phyloP scores from a whole-genome alignment of 2,888 invertebrate species.

The Acrobasis suavella region DNA sequence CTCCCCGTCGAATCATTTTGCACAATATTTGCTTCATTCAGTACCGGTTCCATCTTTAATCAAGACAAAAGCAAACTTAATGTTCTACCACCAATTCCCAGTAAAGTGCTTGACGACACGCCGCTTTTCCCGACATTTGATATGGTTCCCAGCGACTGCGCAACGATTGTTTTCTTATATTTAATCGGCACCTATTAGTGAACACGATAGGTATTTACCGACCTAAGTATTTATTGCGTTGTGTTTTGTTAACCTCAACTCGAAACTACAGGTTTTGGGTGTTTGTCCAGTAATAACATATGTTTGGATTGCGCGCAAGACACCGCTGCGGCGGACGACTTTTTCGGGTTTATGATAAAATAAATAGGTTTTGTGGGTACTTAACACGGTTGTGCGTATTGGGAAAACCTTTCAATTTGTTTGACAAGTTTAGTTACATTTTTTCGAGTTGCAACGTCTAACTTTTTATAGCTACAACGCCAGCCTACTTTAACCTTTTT shows the following conservation, averaged over 20 bases:
- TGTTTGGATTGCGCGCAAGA: slow-evolving; percentile 60
- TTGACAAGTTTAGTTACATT: neutral
- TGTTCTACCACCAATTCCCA: neutral
- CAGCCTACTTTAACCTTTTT: neutral
- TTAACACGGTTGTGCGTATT: slow-evolving; percentile 15
- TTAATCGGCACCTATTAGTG: slow-evolving; percentile 72
- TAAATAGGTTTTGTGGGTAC: slow-evolving; percentile 18
- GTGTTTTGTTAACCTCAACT: slow-evolving; percentile 76
- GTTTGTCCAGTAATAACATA: slow-evolving; percentile 73
- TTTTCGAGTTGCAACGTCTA: neutral
- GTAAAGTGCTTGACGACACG: neutral
- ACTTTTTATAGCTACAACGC: neutral
- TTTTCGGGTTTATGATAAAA: slow-evolving; percentile 18
- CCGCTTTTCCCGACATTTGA: slow-evolving; percentile 42
- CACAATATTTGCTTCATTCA: too few relatives aligned
- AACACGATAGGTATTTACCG: slow-evolving; percentile 59
- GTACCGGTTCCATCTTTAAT: neutral
- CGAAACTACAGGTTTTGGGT: slow-evolving; percentile 72
- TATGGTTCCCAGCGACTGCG: slow-evolving; percentile 60
- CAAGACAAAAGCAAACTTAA: neutral
- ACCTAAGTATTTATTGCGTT: slow-evolving; percentile 73
- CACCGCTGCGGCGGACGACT: slow-evolving; percentile 32
- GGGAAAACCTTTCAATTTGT: slow-evolving; percentile 9
- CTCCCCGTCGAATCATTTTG: too few relatives aligned
- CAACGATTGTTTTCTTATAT: slow-evolving; percentile 65